phyloP scores from a whole-genome alignment of 92 coral and sea anemone genomes.

The Micromussa lordhowensis region DNA sequence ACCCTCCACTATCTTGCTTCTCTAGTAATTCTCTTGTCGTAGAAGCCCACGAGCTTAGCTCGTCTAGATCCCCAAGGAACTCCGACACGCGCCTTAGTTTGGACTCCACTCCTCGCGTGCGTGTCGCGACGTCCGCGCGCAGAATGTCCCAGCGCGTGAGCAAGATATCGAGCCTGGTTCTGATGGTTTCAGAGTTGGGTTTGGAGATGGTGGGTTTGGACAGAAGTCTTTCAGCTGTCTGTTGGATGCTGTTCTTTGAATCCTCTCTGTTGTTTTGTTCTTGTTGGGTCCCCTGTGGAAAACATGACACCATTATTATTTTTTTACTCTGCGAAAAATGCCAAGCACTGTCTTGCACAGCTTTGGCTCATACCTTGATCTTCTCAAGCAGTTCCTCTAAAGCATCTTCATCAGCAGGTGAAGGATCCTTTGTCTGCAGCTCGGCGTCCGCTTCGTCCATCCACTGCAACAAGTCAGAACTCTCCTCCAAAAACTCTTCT shows the following conservation, averaged over 20 bases:
- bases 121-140: slow-evolving; percentile 88
- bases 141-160: slow-evolving; percentile 99
- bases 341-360: background rate
- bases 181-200: slow-evolving; percentile 92
- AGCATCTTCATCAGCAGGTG: slow-evolving; percentile 94
- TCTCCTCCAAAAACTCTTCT: slow-evolving; percentile 96
- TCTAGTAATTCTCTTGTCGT: slow-evolving; percentile 86
- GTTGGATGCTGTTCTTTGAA: slow-evolving; percentile 75
- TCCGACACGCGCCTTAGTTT: slow-evolving; percentile 80
- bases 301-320: background rate
- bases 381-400: slow-evolving; percentile 84
- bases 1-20: slow-evolving; percentile 72
- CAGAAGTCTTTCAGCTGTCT: slow-evolving; percentile 91
- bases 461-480: slow-evolving; percentile 91
- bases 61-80: slow-evolving; percentile 85
- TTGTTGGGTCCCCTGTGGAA: slow-evolving; percentile 73
- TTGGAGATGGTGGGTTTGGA: slow-evolving; percentile 87
- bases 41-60: slow-evolving; percentile 87
- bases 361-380: slow-evolving; percentile 70
- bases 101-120: slow-evolving; percentile 86
- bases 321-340: background rate
- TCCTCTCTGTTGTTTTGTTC: slow-evolving; percentile 91
- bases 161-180: slow-evolving; percentile 89
- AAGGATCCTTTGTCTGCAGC: slow-evolving; percentile 82
- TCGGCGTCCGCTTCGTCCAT: slow-evolving; percentile 87